Base-by-base conservation (phyloP, 2,113 vertebrate genomes). In the Percina caprodes region DNA sequence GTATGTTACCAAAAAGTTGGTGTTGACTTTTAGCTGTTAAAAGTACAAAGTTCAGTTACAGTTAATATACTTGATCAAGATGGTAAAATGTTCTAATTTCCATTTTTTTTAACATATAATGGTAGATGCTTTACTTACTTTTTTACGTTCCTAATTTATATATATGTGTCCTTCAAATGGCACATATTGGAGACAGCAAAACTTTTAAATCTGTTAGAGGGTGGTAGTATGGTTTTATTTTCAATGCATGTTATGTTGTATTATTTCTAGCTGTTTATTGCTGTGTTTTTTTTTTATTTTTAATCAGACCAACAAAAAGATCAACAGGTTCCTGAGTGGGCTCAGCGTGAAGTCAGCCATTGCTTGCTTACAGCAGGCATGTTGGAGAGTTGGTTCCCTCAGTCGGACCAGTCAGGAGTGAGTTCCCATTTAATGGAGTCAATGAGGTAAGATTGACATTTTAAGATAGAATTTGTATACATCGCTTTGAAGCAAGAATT, bases 361-460 rank as follows among this genome's bases (percentile, higher is more conserved):
- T 65, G 24, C 15, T 30, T 73, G 7, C 92, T 93, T 91, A 93
- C 83, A 19, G 69, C 93, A 1, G 92, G 93, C 0, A 61, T 96
- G 24, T 70, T 96, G 77, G 97, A 98, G 84, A 89, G 78, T 0
- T 99, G 98, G 98, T 99, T 98, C 86, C 91, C 94, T 80, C 92
- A 94, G 2, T 98, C 97, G 0, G 95, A 97, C 65, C 84, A 93
- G 16, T 96, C 97, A 8, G 98, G 98, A 73, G 95, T 97, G 10
- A 98, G 95, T 82, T 93, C 96, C 2, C 83, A 95, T 86, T 89
- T 99, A 74, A 98, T 99, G 97, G 97, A 99, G 73, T 97, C 96
- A 2, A 96, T 99, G 86, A 96, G 96, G 98, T 99, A 88, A 24
- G 21, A 5, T 75, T 59, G 52, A 5, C 9, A 3, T 12, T 59